Percentiles rank a stretch among this genome's conserved stretches.
Conservation (phyloP, 1,140 invertebrate genomes). For the Drosophila kikkawai region DNA sequence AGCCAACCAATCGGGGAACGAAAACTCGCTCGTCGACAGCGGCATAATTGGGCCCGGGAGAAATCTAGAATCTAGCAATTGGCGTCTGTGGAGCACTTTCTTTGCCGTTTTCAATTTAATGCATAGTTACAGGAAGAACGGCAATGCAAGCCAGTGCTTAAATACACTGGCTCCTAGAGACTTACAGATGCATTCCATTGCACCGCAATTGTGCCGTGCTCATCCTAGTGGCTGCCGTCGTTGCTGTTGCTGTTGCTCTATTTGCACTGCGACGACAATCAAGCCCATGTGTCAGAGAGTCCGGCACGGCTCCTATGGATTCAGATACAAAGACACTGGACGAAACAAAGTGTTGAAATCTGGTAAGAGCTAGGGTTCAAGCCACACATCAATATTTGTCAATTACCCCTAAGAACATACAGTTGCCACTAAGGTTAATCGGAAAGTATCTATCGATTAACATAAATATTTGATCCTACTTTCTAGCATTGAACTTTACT, state of each 20-base stretch:
- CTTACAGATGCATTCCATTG: constrained; percentile 71
- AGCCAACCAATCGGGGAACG: constrained; percentile 63
- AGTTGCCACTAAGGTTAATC: not conserved
- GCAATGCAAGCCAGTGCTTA: constrained; percentile 13
- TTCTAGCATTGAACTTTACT: too few species aligned
- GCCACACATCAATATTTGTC: not conserved
- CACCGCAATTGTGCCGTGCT: constrained; percentile 57
- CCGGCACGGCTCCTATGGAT: constrained; percentile 51
- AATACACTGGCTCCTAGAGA: constrained; percentile 23
- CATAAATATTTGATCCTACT: not conserved
- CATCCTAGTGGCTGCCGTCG: constrained; percentile 31
- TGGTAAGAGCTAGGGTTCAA: not conserved
- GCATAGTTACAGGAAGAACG: constrained; percentile 71
- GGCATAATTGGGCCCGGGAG: constrained; percentile 71
- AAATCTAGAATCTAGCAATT: constrained; percentile 72
- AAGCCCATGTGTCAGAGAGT: constrained; percentile 64
- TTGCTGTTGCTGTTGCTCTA: constrained; percentile 43
- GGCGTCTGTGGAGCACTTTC: constrained; percentile 67
- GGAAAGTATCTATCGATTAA: not conserved
- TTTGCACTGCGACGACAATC: constrained; percentile 71
- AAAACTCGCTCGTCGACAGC: constrained; percentile 45
- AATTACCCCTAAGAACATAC: not conserved
- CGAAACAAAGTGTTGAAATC: not conserved
- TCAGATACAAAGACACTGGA: constrained; percentile 11
- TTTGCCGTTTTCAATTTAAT: constrained; percentile 77